Percentiles rank a stretch among this genome's conserved stretches.
Conservation (phyloP, 1,140 invertebrate species). For the Branchinecta lynchi region DNA sequence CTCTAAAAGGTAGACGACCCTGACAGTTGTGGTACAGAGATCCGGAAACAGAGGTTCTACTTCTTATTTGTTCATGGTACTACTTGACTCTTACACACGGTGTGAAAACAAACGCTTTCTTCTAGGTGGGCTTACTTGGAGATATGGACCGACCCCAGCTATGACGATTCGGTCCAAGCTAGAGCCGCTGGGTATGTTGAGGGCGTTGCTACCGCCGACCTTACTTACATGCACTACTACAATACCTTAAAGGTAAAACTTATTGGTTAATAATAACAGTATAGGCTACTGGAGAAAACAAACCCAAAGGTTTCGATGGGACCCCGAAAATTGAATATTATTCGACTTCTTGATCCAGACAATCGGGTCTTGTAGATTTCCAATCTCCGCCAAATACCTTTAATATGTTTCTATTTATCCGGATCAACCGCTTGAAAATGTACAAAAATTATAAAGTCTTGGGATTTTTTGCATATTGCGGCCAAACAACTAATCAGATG, state of each 20-base stretch:
- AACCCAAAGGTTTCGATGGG: too few species aligned
- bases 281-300: not conserved
- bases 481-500: too few species aligned
- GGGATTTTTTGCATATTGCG: too few species aligned
- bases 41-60: not conserved
- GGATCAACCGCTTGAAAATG: too few species aligned
- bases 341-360: too few species aligned
- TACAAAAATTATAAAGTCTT: too few species aligned
- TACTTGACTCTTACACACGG: not conserved
- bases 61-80: conserved; percentile 10
- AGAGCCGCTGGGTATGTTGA: conserved; percentile 78
- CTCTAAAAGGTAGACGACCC: too few species aligned
- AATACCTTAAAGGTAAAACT: conserved; percentile 43
- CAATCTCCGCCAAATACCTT: too few species aligned
- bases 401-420: too few species aligned
- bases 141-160: conserved; percentile 52
- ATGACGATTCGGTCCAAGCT: conserved; percentile 59
- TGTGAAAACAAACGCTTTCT: conserved; percentile 15
- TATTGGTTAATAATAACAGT: conserved; percentile 23
- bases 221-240: conserved; percentile 62
- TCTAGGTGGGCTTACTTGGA: conserved; percentile 57
- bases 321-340: too few species aligned
- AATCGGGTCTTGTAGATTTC: too few species aligned
- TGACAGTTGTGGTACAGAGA: conserved; percentile 13
- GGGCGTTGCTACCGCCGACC: conserved; percentile 58